These are phyloP conservation scores for Cheilosia grossa DNA, from an alignment of 2,888 invertebrate species.

Conservation along the genomic window DNA sequence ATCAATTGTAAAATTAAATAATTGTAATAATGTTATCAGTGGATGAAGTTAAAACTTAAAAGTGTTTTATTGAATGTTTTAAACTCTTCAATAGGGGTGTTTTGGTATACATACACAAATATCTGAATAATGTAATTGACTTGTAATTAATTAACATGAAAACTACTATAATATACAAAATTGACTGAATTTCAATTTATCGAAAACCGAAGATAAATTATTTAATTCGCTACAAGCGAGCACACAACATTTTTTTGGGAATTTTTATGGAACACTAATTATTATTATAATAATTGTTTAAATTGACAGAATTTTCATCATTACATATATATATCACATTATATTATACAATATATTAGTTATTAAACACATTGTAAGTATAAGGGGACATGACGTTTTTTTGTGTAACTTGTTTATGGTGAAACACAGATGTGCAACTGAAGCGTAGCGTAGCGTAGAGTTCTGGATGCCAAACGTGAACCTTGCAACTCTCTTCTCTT, in stretches of 20 bases:
- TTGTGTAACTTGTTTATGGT: background rate
- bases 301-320: conserved; percentile 54
- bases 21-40: conserved; percentile 6
- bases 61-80: conserved; percentile 67
- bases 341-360: conserved; percentile 56
- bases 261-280: conserved; percentile 61
- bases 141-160: conserved; percentile 45
- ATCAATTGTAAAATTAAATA: background rate
- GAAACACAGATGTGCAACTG: background rate
- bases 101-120: conserved; percentile 18
- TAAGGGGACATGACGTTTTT: background rate
- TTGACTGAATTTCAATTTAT: conserved; percentile 70
- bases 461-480: too few species aligned
- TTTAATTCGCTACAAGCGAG: conserved; percentile 45
- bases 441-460: too few species aligned
- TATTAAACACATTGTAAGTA: conserved; percentile 47
- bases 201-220: conserved; percentile 32
- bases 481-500: too few species aligned
- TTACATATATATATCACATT: conserved; percentile 40
- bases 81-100: conserved; percentile 23
- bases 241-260: conserved; percentile 61
- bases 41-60: conserved; percentile 52
- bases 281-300: conserved; percentile 32
- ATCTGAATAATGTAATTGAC: conserved; percentile 28
- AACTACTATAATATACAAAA: conserved; percentile 42